A percentile compares a stretch with the other conserved stretches of the same genome.
phyloP scores from a whole-genome alignment of 2,797 vertebrate genomes.

The Podarcis lilfordi region DNA sequence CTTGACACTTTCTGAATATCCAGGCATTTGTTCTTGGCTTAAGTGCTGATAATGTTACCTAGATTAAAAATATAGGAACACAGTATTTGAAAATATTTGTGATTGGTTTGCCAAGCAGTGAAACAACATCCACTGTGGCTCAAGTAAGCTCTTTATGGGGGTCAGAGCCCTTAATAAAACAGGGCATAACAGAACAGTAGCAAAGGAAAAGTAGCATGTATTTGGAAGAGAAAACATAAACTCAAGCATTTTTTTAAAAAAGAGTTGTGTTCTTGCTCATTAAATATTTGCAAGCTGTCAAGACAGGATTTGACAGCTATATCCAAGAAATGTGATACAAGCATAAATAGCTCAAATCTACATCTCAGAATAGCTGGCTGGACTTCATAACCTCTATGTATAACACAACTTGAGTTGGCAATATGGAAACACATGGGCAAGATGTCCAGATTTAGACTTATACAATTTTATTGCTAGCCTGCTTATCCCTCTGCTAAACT shows the following conservation, averaged over 20 bases:
- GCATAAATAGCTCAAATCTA: conserved; percentile 7
- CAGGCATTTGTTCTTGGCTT: not conserved
- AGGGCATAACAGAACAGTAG: not conserved
- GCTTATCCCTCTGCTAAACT: not conserved
- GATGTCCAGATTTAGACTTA: not conserved
- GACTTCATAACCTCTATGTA: not conserved
- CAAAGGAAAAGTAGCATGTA: not conserved
- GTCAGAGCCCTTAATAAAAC: not conserved
- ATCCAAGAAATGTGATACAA: not conserved
- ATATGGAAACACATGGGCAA: not conserved
- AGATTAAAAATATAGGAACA: not conserved
- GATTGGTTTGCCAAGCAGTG: not conserved
- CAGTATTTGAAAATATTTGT: not conserved
- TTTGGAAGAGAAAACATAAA: not conserved
- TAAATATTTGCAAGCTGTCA: not conserved
- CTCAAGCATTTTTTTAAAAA: not conserved
- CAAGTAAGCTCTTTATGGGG: not conserved
- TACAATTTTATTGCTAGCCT: not conserved
- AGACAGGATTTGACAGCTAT: not conserved
- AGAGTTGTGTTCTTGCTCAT: not conserved
- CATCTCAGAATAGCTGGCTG: not conserved
- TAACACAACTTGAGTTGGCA: not conserved
- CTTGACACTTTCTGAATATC: not conserved
- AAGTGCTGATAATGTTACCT: not conserved
- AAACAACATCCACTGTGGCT: fast-evolving